Percentiles rank a stretch among this genome's conserved stretches.
These are phyloP conservation scores for Dryadula phaetusa DNA, from an alignment of 2,888 invertebrate genomes.

Conservation along the genomic window DNA sequence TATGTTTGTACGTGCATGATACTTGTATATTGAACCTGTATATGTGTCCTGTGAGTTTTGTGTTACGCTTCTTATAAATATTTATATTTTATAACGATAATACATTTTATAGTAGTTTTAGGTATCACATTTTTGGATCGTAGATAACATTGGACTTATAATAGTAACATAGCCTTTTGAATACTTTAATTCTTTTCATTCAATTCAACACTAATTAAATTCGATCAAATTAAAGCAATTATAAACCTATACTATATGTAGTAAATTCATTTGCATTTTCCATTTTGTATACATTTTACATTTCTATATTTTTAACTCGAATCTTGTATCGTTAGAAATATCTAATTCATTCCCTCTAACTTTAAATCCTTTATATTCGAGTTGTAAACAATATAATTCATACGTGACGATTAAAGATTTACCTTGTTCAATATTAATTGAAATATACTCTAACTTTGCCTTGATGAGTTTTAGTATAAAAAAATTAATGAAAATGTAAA, in stretches of 20 bases:
- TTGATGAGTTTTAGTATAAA: conserved; percentile 14
- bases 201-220: conserved; percentile 20
- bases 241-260: conserved; percentile 3
- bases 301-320: neutral
- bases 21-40: conserved; percentile 55
- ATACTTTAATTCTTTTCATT: conserved; percentile 17
- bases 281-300: conserved; percentile 9
- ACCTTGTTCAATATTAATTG: conserved; percentile 6
- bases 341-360: neutral
- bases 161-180: conserved; percentile 18
- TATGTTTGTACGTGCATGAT: conserved; percentile 58
- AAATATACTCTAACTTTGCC: conserved; percentile 5
- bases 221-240: conserved; percentile 14
- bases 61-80: conserved; percentile 83
- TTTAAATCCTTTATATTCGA: neutral
- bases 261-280: neutral
- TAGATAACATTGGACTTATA: conserved; percentile 30
- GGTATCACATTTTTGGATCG: conserved; percentile 28
- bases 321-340: conserved; percentile 5
- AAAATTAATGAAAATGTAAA: conserved; percentile 4
- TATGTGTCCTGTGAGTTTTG: conserved; percentile 86
- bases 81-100: conserved; percentile 48
- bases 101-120: conserved; percentile 51
- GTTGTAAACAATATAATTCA: neutral
- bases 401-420: conserved; percentile 1